Conservation (phyloP, 1,140 invertebrate species). For the Cotesia glomerata region DNA sequence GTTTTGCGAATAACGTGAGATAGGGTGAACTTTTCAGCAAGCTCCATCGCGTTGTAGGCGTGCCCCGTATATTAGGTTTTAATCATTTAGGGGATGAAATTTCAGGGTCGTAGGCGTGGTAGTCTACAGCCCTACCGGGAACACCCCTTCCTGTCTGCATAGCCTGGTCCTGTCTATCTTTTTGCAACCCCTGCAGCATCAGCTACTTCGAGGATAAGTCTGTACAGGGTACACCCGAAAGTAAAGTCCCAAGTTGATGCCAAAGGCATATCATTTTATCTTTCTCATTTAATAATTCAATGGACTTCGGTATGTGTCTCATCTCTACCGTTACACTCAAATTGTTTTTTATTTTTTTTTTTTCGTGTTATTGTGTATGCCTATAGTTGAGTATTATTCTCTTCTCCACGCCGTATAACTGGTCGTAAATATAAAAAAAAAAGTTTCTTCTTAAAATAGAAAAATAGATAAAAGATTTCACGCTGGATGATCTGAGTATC, state of each 20-base stretch:
- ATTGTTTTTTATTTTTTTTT: neutral
- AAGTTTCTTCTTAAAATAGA: too few relatives aligned
- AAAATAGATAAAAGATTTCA: neutral
- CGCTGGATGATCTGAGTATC: neutral
- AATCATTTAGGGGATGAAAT: conserved; percentile 63
- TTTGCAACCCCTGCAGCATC: conserved; percentile 25
- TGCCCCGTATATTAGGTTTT: conserved; percentile 62
- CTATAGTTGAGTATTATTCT: neutral
- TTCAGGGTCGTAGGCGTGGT: conserved; percentile 59
- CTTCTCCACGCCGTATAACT: too few relatives aligned
- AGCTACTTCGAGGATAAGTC: neutral
- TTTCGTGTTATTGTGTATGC: neutral
- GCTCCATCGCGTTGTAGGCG: conserved; percentile 51
- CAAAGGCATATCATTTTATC: conserved; percentile 11
- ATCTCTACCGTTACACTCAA: too few relatives aligned
- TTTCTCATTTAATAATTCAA: conserved; percentile 6
- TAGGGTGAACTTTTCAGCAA: conserved; percentile 21
- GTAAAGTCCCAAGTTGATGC: neutral
- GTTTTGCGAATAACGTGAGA: conserved; percentile 8
- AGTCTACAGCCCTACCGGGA: conserved; percentile 59
- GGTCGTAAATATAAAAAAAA: too few relatives aligned
- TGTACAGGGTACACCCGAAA: too few relatives aligned
- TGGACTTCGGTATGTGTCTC: neutral
- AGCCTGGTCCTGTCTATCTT: conserved; percentile 34
- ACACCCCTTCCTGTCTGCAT: conserved; percentile 56